Conservation (phyloP, 2,797 vertebrate species). For the Ciconia nigra region DNA sequence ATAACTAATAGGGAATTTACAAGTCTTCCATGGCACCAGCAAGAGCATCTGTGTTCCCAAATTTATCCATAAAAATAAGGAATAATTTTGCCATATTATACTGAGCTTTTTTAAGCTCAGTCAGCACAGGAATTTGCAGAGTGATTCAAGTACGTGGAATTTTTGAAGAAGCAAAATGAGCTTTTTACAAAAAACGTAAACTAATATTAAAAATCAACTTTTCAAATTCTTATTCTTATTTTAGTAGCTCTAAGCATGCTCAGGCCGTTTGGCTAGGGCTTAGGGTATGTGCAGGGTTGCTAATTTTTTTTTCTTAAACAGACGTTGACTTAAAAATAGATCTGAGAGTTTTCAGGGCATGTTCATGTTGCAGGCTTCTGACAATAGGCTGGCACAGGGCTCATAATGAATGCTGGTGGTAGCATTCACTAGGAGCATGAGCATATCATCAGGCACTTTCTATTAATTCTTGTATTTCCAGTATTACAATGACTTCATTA, state of each 20-base stretch:
- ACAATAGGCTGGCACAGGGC: neutral
- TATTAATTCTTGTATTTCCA: neutral
- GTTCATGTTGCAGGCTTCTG: neutral
- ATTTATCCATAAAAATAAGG: neutral
- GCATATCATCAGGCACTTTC: neutral
- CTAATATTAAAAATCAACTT: neutral
- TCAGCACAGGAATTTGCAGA: neutral
- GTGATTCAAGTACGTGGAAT: neutral
- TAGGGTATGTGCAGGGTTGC: neutral
- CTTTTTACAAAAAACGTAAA: neutral
- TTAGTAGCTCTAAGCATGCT: neutral
- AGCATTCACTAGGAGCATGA: neutral
- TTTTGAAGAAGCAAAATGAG: neutral
- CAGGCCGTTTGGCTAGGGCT: neutral
- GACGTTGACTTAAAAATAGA: neutral
- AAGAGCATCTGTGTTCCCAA: neutral
- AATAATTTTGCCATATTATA: neutral
- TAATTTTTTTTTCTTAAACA: neutral
- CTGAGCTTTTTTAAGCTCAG: neutral
- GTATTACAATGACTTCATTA: neutral
- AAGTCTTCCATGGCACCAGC: neutral
- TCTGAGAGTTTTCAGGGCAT: neutral
- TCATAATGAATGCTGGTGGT: neutral
- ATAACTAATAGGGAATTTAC: neutral
- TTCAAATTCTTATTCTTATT: neutral